These are phyloP conservation scores for Phyllotreta cruciferae DNA, from an alignment of 2,888 invertebrate genomes.

Conservation along the genomic window DNA sequence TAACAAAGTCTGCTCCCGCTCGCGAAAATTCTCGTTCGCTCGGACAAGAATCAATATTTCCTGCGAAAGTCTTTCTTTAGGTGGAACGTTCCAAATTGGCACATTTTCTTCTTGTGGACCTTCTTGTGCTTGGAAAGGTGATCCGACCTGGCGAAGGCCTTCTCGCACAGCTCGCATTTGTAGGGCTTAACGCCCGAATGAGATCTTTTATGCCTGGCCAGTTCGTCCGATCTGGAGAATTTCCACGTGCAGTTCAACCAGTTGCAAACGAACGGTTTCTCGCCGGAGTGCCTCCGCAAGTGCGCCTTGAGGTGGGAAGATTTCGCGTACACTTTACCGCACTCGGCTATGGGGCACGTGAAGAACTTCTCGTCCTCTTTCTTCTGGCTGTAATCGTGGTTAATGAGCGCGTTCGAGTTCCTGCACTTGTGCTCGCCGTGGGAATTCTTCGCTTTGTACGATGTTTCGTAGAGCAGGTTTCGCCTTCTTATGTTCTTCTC, in stretches of 20 bases:
- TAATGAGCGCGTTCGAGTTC: slow-evolving; percentile 28
- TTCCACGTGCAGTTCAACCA: slow-evolving; percentile 85
- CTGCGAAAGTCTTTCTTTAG: slow-evolving; percentile 25
- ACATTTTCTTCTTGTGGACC: slow-evolving; percentile 74
- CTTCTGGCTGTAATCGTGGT: slow-evolving; percentile 54
- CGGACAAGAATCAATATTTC: slow-evolving; percentile 11
- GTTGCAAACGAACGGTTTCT: slow-evolving; percentile 67
- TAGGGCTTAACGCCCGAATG: slow-evolving; percentile 96
- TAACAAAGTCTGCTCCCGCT: too few relatives aligned
- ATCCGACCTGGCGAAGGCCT: slow-evolving; percentile 91
- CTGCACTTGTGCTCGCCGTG: slow-evolving; percentile 38
- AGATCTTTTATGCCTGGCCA: slow-evolving; percentile 91
- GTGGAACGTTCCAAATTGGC: slow-evolving; percentile 31
- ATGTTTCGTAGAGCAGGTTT: slow-evolving; percentile 57
- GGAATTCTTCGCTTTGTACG: slow-evolving; percentile 39
- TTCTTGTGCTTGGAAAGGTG: slow-evolving; percentile 92
- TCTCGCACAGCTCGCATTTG: slow-evolving; percentile 84
- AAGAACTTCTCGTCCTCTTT: slow-evolving; percentile 65
- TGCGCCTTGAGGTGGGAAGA: slow-evolving; percentile 91
- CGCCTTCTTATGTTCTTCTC: slow-evolving; percentile 57
- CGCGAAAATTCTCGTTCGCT: too few relatives aligned
- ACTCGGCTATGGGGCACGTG: slow-evolving; percentile 74
- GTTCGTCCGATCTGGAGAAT: slow-evolving; percentile 93
- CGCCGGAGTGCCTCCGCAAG: slow-evolving; percentile 79
- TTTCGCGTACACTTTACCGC: slow-evolving; percentile 86